Conservation (phyloP, 2,888 invertebrate genomes). For the Pogonocherus hispidulus region DNA sequence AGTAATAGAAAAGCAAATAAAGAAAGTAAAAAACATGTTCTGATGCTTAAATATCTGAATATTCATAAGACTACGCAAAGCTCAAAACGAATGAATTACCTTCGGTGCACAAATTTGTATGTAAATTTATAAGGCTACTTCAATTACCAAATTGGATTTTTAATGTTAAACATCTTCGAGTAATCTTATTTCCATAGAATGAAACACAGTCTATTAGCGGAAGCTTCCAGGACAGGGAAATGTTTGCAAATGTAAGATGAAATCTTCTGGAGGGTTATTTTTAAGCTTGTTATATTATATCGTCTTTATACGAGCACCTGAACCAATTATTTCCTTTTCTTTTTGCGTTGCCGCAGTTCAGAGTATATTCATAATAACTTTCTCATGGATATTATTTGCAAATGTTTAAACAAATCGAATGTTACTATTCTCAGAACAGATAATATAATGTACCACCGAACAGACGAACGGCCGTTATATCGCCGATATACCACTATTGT, state of each 20-base stretch:
- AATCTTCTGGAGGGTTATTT: constrained; percentile 6
- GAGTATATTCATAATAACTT: neutral
- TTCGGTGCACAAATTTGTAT: constrained; percentile 8
- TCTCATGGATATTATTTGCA: neutral
- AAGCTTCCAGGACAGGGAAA: neutral
- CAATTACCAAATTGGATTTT: constrained; percentile 25
- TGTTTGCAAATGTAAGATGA: constrained; percentile 19
- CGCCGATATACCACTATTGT: too few relatives aligned
- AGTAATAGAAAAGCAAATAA: neutral
- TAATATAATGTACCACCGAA: too few relatives aligned
- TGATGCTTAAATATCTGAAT: neutral
- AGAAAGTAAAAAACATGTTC: constrained; percentile 1
- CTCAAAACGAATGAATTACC: constrained; percentile 7
- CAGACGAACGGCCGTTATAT: too few relatives aligned
- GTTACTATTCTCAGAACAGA: too few relatives aligned
- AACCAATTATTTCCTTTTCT: constrained; percentile 7
- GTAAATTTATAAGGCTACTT: constrained; percentile 17
- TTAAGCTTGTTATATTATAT: constrained; percentile 12
- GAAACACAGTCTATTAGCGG: constrained; percentile 5
- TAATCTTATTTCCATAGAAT: constrained; percentile 20
- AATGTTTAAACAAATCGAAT: too few relatives aligned
- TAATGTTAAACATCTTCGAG: constrained; percentile 15
- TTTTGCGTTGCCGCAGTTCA: neutral
- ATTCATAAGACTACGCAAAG: constrained; percentile 10
- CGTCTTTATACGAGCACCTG: neutral